These are phyloP conservation scores for Scaptomyza hsui DNA, from an alignment of 1,140 invertebrate species.

Conservation along the genomic window DNA sequence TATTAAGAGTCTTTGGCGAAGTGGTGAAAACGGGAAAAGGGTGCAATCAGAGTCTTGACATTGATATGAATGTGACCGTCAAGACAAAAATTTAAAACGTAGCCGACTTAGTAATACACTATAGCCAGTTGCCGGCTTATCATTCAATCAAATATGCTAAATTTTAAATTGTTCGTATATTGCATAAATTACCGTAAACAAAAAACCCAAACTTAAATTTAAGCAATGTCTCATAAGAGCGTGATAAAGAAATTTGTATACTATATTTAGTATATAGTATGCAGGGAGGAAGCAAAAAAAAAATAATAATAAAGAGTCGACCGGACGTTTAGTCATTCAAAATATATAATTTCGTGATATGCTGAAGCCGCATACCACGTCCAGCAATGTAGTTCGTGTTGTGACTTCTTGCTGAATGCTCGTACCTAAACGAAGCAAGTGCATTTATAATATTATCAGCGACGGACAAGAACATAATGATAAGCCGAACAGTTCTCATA, in stretches of 20 bases:
- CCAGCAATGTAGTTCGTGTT: conserved; percentile 27
- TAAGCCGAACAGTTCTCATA: neutral
- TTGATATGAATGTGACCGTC: conserved; percentile 3
- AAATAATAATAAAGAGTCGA: conserved; percentile 10
- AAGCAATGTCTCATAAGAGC: neutral
- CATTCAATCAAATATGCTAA: too few species aligned
- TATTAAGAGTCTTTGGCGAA: conserved; percentile 52
- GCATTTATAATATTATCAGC: neutral
- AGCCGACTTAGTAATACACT: too few species aligned
- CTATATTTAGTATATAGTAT: neutral
- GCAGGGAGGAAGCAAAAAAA: neutral
- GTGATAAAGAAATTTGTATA: neutral
- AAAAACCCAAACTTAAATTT: neutral
- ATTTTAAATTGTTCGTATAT: too few species aligned
- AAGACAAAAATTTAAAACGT: neutral
- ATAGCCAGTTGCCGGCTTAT: too few species aligned
- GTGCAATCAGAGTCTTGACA: neutral
- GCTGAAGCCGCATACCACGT: neutral
- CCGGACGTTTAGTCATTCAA: conserved; percentile 26
- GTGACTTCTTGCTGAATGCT: conserved; percentile 22
- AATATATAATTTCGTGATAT: conserved; percentile 21
- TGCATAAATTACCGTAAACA: too few species aligned
- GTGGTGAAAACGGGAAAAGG: conserved; percentile 6
- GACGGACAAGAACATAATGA: conserved; percentile 10
- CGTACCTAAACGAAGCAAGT: conserved; percentile 6